Percentiles rank a stretch among this genome's conserved stretches.
These are phyloP conservation scores for Gymnothorax reevesii DNA, from an alignment of 2,797 vertebrate genomes.

Conservation along the genomic window DNA sequence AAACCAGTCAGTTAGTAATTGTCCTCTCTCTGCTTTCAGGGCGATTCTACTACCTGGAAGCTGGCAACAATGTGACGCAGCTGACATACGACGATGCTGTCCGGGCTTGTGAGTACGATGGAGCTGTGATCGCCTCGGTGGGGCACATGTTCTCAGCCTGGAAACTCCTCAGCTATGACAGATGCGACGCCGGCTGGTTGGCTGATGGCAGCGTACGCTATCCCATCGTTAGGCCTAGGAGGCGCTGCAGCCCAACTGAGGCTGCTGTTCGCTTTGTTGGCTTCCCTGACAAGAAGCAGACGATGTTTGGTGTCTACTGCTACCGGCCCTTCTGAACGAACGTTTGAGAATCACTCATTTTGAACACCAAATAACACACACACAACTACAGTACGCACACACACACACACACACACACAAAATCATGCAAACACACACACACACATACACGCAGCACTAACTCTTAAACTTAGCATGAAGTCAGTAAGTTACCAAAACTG, in stretches of 20 bases:
- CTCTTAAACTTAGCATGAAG: constrained; percentile 71
- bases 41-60: constrained; percentile 86
- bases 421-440: no score
- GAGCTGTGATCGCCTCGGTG: constrained; percentile 88
- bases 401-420: no score
- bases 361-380: background rate
- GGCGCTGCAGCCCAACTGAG: constrained; percentile 91
- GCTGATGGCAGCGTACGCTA: constrained; percentile 95
- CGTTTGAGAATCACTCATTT: constrained; percentile 25
- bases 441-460: constrained; percentile 62
- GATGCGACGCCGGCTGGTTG: constrained; percentile 93
- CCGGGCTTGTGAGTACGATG: constrained; percentile 81
- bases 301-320: constrained; percentile 94
- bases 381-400: constrained; percentile 36
- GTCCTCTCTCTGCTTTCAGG: constrained; percentile 68
- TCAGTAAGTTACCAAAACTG: constrained; percentile 84
- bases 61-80: constrained; percentile 83
- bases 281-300: constrained; percentile 88
- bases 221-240: constrained; percentile 88
- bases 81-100: constrained; percentile 86
- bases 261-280: constrained; percentile 87
- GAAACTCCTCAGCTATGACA: constrained; percentile 89
- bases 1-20: background rate
- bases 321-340: constrained; percentile 76
- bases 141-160: constrained; percentile 92